A percentile compares a stretch with the other conserved stretches of the same genome.
These are phyloP conservation scores for Haliaeetus leucogaster DNA, from an alignment of 2,113 vertebrate species.

Conservation along the genomic window DNA sequence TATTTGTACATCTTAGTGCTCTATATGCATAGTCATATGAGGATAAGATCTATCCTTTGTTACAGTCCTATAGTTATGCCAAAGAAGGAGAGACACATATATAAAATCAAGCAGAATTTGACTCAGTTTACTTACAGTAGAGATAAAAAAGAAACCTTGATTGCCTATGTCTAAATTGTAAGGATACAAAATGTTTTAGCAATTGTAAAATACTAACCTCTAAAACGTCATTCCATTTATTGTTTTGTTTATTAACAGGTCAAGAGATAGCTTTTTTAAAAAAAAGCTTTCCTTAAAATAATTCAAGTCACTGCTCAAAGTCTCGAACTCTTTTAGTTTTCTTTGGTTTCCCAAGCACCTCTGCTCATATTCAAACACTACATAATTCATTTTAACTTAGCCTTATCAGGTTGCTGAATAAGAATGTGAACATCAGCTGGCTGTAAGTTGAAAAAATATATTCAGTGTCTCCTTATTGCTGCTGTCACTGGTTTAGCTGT, in stretches of 20 bases:
- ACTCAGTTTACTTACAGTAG: background rate
- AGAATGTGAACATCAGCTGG: conserved; percentile 30
- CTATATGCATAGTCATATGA: background rate
- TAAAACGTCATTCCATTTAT: background rate
- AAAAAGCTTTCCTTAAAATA: background rate
- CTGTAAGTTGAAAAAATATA: background rate
- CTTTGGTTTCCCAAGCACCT: conserved; percentile 2
- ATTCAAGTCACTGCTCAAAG: background rate
- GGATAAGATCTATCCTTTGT: background rate
- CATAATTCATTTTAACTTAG: conserved; percentile 18
- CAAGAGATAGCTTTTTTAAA: background rate
- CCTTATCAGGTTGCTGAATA: conserved; percentile 40
- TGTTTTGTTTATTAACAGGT: background rate
- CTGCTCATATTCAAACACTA: conserved; percentile 1
- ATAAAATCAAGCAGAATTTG: background rate
- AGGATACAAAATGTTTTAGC: background rate
- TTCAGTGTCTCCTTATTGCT: conserved; percentile 18
- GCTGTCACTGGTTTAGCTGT: conserved; percentile 38
- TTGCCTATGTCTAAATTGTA: background rate
- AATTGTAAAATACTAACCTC: background rate
- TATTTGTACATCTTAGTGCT: background rate
- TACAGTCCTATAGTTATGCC: background rate
- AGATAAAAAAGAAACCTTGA: background rate
- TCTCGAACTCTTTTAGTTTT: background rate
- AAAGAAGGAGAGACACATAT: background rate